Evolutionary conservation across 2,888 invertebrate species (phyloP).

Genomic region (Acronicta alni): DNA sequence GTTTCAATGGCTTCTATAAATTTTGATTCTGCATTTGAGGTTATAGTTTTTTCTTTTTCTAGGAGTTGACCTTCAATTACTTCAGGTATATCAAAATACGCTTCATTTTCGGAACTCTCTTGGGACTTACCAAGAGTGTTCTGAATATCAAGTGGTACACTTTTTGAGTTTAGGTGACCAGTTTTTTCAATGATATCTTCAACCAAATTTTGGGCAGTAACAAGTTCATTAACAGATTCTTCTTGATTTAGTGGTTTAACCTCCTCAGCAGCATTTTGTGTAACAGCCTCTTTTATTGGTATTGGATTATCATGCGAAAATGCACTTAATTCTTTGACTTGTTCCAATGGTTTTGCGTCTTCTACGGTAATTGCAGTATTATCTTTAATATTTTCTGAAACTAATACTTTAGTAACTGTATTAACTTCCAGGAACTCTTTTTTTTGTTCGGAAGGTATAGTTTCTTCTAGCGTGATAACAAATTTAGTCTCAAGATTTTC

Average conservation of each 20-base stretch:
- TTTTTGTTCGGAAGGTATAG: not conserved
- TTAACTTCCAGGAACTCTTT: not conserved
- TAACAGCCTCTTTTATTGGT: not conserved
- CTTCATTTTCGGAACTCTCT: not conserved
- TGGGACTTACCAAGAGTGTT: too few species aligned
- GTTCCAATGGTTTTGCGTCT: not conserved
- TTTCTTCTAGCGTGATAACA: not conserved
- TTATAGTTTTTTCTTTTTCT: not conserved
- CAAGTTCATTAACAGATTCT: not conserved
- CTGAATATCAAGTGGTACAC: not conserved
- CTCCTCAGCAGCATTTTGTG: not conserved
- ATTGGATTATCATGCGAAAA: not conserved
- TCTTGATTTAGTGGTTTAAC: not conserved
- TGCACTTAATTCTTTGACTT: not conserved
- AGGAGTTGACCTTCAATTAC: not conserved
- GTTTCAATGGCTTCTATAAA: not conserved
- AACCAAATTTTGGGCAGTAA: not conserved
- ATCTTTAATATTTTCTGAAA: constrained; percentile 4
- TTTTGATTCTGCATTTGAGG: not conserved
- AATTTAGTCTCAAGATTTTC: not conserved
- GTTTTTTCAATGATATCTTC: not conserved
- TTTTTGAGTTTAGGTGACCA: not conserved
- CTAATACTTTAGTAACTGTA: not conserved
- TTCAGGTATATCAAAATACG: not conserved
- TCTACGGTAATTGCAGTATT: not conserved